phyloP scores from a whole-genome alignment of 2,113 vertebrate species.

The Leucopsar rothschildi region DNA sequence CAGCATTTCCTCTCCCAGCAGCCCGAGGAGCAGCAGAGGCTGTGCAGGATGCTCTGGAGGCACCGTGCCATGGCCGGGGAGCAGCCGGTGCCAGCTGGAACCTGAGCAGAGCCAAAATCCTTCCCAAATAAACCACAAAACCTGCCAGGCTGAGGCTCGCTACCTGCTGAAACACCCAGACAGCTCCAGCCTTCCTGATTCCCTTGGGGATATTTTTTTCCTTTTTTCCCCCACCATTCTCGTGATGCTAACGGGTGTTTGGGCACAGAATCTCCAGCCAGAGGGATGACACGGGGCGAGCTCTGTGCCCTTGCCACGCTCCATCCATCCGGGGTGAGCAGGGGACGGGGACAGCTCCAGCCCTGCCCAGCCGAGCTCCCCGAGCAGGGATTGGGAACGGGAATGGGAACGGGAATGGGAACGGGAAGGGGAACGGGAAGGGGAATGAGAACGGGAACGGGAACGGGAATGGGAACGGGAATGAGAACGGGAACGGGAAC shows the following conservation, averaged over 20 bases:
- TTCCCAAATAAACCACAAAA: not conserved
- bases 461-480: not conserved
- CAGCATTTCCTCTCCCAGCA: not conserved
- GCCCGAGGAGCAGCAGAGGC: not conserved
- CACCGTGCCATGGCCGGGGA: not conserved
- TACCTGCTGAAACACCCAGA: not conserved
- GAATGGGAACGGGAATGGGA: not conserved
- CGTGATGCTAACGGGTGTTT: accelerated
- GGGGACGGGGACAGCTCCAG: not conserved
- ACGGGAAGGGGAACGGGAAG: not conserved
- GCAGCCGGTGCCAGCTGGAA: not conserved
- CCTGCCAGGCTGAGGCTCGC: not conserved
- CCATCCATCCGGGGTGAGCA: accelerated
- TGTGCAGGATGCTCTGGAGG: not conserved
- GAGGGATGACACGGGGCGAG: accelerated
- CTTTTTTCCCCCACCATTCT: accelerated
- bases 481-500: not conserved
- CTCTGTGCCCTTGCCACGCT: not conserved
- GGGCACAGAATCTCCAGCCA: accelerated
- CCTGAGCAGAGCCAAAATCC: not conserved
- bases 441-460: not conserved
- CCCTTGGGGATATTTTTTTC: not conserved
- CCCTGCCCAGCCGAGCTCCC: not conserved
- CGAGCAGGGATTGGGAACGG: accelerated
- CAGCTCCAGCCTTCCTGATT: not conserved